phyloP scores from a whole-genome alignment of 1,140 invertebrate species.

The Psilanteris sp. region DNA sequence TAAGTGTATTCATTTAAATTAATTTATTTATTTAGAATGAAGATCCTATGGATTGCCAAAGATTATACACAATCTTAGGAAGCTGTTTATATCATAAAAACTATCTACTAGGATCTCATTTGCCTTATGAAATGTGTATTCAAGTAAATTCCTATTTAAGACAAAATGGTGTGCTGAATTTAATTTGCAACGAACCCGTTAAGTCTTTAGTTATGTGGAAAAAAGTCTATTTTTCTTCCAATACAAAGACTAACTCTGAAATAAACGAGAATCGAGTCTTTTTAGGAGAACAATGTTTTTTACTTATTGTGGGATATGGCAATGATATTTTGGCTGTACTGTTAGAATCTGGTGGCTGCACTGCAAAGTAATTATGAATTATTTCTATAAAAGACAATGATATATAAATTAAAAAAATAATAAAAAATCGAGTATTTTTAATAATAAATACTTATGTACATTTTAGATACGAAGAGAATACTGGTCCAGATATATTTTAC shows the following conservation, averaged over 20 bases:
- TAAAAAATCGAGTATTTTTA: too few relatives aligned
- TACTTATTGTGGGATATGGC: constrained; percentile 86
- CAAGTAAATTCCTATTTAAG: constrained; percentile 86
- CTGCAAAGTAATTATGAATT: constrained; percentile 78
- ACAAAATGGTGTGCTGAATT: constrained; percentile 84
- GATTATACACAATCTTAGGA: constrained; percentile 87
- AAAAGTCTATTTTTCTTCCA: constrained; percentile 83
- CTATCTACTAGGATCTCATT: constrained; percentile 86
- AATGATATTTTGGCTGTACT: constrained; percentile 86
- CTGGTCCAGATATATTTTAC: constrained; percentile 82
- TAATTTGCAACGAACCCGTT: constrained; percentile 83
- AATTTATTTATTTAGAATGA: constrained; percentile 82
- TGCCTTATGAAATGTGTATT: constrained; percentile 84
- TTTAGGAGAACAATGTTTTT: constrained; percentile 83
- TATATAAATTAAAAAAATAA: too few relatives aligned
- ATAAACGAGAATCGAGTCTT: constrained; percentile 42
- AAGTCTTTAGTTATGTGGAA: constrained; percentile 88
- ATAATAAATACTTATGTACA: too few relatives aligned
- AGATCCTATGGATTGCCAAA: constrained; percentile 87
- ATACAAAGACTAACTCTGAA: constrained; percentile 71
- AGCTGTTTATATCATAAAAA: constrained; percentile 86
- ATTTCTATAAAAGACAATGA: too few relatives aligned
- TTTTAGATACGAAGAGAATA: constrained; percentile 75
- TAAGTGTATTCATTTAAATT: too few relatives aligned
- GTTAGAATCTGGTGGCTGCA: constrained; percentile 85